Conservation (phyloP, 53 echinoderm and acorn worm species). For the Zoroaster sp. region DNA sequence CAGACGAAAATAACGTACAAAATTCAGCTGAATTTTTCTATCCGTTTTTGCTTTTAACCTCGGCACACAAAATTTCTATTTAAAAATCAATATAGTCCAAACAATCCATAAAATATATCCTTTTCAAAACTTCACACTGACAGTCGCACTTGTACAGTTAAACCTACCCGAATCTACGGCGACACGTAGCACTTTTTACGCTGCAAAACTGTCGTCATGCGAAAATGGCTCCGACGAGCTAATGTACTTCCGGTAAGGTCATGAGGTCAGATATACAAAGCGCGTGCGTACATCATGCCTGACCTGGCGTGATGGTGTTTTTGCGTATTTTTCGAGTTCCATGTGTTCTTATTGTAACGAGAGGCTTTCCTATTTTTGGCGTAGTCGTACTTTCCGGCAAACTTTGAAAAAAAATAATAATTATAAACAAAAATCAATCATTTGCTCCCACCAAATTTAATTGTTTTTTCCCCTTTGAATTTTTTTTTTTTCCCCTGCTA, state of each 20-base stretch:
- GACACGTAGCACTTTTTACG: slow-evolving; percentile 50
- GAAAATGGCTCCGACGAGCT: neutral
- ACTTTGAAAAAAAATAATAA: no score
- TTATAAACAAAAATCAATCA: no score
- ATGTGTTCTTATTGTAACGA: no score
- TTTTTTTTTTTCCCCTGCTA: no score
- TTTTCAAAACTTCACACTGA: neutral
- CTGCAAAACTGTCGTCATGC: slow-evolving; percentile 24
- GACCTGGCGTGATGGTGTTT: no score
- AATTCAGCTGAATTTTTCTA: neutral
- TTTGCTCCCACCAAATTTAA: no score
- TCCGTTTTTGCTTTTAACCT: neutral
- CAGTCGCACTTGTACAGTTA: neutral
- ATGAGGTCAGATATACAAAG: neutral
- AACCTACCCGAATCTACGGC: neutral
- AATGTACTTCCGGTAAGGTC: neutral
- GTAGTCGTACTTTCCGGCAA: no score
- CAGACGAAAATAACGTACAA: neutral
- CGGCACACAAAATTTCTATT: neutral
- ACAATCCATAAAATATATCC: neutral
- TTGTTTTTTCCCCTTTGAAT: no score
- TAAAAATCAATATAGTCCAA: neutral
- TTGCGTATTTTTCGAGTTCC: no score
- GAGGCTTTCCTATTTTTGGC: no score
- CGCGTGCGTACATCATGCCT: neutral